These are phyloP conservation scores for Lithophane semibrunnea DNA, from an alignment of 2,888 invertebrate species.

Conservation along the genomic window DNA sequence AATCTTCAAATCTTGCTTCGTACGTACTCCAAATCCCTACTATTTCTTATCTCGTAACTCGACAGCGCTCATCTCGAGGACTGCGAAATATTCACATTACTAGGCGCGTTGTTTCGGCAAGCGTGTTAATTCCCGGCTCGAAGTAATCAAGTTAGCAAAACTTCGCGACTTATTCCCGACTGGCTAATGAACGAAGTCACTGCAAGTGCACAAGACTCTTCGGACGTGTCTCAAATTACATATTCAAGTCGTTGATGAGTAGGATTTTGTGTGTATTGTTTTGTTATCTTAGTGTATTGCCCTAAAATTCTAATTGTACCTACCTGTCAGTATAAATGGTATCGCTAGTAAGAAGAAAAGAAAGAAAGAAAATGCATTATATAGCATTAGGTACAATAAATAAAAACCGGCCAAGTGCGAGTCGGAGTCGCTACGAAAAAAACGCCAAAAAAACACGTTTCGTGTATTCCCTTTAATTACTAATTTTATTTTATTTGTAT, in stretches of 20 bases:
- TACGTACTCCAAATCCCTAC: slow-evolving; percentile 28
- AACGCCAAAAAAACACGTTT: too few relatives aligned
- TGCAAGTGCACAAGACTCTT: slow-evolving; percentile 75
- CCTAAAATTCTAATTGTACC: background rate
- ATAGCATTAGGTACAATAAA: too few relatives aligned
- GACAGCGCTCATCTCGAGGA: slow-evolving; percentile 39
- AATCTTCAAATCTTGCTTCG: slow-evolving; percentile 6
- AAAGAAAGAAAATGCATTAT: background rate
- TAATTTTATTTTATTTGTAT: too few relatives aligned
- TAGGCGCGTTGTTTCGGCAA: slow-evolving; percentile 67
- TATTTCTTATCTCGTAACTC: slow-evolving; percentile 33
- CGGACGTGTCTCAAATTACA: slow-evolving; percentile 78
- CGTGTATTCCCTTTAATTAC: too few relatives aligned
- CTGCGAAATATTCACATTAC: slow-evolving; percentile 56
- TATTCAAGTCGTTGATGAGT: slow-evolving; percentile 62
- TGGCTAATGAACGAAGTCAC: slow-evolving; percentile 82
- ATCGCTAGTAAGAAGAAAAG: background rate
- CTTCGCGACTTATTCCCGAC: slow-evolving; percentile 79
- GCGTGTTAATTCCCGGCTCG: slow-evolving; percentile 63
- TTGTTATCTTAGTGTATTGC: slow-evolving; percentile 8
- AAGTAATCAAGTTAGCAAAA: slow-evolving; percentile 73
- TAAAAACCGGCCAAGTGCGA: too few relatives aligned
- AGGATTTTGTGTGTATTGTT: slow-evolving; percentile 43
- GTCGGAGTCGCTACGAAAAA: too few relatives aligned
- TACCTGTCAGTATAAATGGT: background rate